A percentile compares a stretch with the other conserved stretches of the same genome.
These are phyloP conservation scores for Ceratitis capitata DNA, from an alignment of 1,140 invertebrate species.

Conservation along the genomic window DNA sequence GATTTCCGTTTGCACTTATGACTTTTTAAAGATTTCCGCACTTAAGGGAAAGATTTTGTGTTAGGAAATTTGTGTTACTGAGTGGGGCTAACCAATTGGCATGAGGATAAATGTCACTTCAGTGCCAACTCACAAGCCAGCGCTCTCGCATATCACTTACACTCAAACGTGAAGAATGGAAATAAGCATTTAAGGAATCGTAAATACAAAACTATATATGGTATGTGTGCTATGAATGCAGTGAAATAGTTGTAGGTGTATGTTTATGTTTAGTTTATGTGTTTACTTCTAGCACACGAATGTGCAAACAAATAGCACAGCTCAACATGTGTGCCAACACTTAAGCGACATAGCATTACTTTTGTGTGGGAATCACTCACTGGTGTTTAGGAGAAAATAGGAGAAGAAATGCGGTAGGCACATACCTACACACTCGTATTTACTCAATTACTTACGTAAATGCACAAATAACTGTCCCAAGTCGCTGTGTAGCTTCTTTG, in stretches of 20 bases:
- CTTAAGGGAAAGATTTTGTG: not conserved
- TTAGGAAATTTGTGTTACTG: not conserved
- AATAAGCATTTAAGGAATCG: not conserved
- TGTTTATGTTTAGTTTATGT: not conserved
- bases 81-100: not conserved
- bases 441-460: too few relatives aligned
- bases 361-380: not conserved
- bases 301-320: not conserved
- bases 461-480: not conserved
- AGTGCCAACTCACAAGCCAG: not conserved
- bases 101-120: not conserved
- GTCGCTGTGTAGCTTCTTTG: too few relatives aligned
- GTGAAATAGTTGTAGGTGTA: not conserved
- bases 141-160: not conserved
- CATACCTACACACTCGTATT: not conserved
- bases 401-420: not conserved
- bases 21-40: constrained; percentile 6
- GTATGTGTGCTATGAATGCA: not conserved
- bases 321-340: not conserved
- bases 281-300: not conserved
- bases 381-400: not conserved
- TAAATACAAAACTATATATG: not conserved
- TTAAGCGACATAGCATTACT: not conserved
- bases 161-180: not conserved
- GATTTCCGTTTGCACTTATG: constrained; percentile 21